Evolutionary conservation across 2,113 vertebrate genomes (phyloP).

Genomic region (Collichthys lucidus): DNA sequence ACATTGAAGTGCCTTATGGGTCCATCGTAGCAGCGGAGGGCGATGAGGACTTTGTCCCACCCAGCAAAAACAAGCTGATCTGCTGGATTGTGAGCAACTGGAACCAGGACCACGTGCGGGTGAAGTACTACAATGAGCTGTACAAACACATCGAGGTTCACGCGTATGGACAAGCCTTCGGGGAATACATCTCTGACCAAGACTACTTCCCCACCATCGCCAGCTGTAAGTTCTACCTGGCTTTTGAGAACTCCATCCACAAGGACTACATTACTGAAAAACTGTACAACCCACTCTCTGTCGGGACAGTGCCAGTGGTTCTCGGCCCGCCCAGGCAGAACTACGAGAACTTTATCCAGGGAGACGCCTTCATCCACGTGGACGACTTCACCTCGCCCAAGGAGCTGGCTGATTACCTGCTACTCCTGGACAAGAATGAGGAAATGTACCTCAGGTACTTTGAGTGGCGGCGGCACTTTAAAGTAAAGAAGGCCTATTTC

Average conservation of each 20-base stretch:
- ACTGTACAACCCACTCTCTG: slow-evolving; percentile 94
- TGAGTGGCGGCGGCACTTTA: slow-evolving; percentile 95
- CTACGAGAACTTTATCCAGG: slow-evolving; percentile 96
- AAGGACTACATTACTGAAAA: slow-evolving; percentile 99
- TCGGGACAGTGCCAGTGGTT: slow-evolving; percentile 94
- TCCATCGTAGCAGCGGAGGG: slow-evolving; percentile 90
- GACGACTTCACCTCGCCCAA: slow-evolving; percentile 94
- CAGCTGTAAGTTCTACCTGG: slow-evolving; percentile 96
- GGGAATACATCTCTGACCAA: slow-evolving; percentile 92
- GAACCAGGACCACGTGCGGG: slow-evolving; percentile 94
- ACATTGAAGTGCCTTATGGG: slow-evolving; percentile 98
- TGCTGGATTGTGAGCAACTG: slow-evolving; percentile 99
- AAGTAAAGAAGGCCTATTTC: slow-evolving; percentile 92
- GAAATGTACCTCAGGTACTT: slow-evolving; percentile 95
- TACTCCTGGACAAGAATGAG: slow-evolving; percentile 94
- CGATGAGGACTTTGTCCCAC: slow-evolving; percentile 91
- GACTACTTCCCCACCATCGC: slow-evolving; percentile 95
- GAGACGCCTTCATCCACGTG: slow-evolving; percentile 95
- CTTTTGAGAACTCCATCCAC: slow-evolving; percentile 98
- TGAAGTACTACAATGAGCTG: slow-evolving; percentile 97
- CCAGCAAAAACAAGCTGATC: slow-evolving; percentile 94
- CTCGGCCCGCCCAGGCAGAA: slow-evolving; percentile 93
- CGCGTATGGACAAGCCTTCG: slow-evolving; percentile 94
- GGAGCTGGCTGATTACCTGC: slow-evolving; percentile 94
- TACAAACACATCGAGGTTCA: slow-evolving; percentile 96